A percentile compares a stretch with the other conserved stretches of the same genome.
phyloP scores from a whole-genome alignment of 53 echinoderm and acorn worm genomes.

The Henricia sp. region DNA sequence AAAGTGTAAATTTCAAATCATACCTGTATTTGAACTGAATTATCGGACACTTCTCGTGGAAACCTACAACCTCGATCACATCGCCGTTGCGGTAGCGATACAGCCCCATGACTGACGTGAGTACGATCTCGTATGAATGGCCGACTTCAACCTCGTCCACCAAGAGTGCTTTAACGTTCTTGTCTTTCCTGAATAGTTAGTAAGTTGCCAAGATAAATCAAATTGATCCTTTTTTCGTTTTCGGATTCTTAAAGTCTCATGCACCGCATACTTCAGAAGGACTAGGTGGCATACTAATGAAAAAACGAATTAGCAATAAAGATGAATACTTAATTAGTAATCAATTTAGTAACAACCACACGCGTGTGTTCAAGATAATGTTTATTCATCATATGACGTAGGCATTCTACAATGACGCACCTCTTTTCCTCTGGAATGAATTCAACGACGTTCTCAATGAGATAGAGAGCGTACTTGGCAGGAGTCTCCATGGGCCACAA shows the following conservation, averaged over 20 bases:
- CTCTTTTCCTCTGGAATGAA: conserved; percentile 48
- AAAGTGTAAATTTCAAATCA: background rate
- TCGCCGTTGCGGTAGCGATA: conserved; percentile 47
- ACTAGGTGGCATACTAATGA: too few relatives aligned
- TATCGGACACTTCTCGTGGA: conserved; percentile 25
- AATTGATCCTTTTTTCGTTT: background rate
- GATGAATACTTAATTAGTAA: too few relatives aligned
- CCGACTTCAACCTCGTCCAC: conserved; percentile 48
- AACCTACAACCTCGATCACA: conserved; percentile 39
- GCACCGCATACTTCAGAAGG: background rate
- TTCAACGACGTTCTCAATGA: conserved; percentile 2
- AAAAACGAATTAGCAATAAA: background rate
- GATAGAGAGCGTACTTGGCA: conserved; percentile 9
- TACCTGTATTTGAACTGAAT: conserved; percentile 32
- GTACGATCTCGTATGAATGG: conserved; percentile 30
- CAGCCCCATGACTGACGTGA: background rate
- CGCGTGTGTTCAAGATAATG: background rate
- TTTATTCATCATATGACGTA: background rate
- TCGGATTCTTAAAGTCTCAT: background rate
- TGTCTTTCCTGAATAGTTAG: conserved; percentile 11
- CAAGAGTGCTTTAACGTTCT: conserved; percentile 7
- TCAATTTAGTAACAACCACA: background rate
- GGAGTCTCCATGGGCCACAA: background rate
- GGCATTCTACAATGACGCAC: background rate
- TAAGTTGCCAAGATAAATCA: background rate